These are phyloP conservation scores for Austrolebias charrua DNA, from an alignment of 2,797 vertebrate species.

Conservation along the genomic window DNA sequence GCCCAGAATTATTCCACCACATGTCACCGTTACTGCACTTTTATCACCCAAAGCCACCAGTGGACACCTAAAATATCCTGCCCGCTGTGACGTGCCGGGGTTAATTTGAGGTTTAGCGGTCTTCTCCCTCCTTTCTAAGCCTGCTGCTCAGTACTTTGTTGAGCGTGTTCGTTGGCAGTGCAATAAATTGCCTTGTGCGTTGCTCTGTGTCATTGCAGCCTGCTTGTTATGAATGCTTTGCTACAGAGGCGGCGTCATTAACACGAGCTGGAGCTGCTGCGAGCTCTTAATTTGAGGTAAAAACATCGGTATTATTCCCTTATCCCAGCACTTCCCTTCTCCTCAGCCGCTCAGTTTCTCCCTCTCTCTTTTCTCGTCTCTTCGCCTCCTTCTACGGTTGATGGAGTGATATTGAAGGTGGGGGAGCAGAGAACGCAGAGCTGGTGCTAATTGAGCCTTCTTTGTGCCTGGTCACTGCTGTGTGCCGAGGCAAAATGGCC, in stretches of 20 bases:
- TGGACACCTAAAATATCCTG: constrained; percentile 58
- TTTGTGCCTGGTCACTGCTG: constrained; percentile 79
- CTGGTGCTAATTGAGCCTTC: constrained; percentile 80
- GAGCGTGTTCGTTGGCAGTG: constrained; percentile 61
- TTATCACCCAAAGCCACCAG: constrained; percentile 64
- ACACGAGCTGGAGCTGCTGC: constrained; percentile 67
- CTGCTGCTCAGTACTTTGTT: constrained; percentile 42
- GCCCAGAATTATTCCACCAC: constrained; percentile 70
- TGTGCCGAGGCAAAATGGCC: constrained; percentile 66
- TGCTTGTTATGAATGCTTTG: constrained; percentile 71
- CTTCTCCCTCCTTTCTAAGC: constrained; percentile 51
- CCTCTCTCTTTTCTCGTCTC: constrained; percentile 19
- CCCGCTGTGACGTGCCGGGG: constrained; percentile 57
- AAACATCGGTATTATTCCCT: constrained; percentile 65
- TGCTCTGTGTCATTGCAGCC: constrained; percentile 52
- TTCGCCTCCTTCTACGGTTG: constrained; percentile 47
- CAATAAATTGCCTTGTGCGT: constrained; percentile 63
- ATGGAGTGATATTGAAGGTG: constrained; percentile 71
- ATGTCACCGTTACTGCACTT: constrained; percentile 61
- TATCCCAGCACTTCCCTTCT: constrained; percentile 50
- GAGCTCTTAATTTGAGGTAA: constrained; percentile 73
- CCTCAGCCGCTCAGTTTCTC: constrained; percentile 24
- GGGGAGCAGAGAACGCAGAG: constrained; percentile 57
- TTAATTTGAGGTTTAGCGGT: constrained; percentile 72
- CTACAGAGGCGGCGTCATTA: constrained; percentile 63